A percentile compares a stretch with the other conserved stretches of the same genome.
Conservation (phyloP, 1,140 invertebrate genomes). For the Parapsyche elsis region DNA sequence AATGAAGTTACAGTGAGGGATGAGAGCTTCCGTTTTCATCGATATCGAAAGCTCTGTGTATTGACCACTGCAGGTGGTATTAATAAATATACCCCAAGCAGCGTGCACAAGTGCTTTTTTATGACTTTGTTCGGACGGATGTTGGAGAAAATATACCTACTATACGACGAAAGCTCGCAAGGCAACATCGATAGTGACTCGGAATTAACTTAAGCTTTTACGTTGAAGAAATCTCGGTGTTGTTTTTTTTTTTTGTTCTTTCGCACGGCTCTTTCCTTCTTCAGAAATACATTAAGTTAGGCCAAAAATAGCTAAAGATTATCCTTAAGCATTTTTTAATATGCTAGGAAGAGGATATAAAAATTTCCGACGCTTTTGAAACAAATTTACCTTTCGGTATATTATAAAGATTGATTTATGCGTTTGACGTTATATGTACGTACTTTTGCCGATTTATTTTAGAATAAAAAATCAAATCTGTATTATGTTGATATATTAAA, state of each 20-base stretch:
- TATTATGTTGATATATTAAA: too few relatives aligned
- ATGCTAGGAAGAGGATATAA: too few relatives aligned
- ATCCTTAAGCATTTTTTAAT: too few relatives aligned
- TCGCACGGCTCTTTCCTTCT: background rate
- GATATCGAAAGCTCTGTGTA: slow-evolving; percentile 6
- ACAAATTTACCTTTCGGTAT: too few relatives aligned
- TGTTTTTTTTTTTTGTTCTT: background rate
- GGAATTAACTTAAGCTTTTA: slow-evolving; percentile 25
- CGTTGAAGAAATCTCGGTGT: background rate
- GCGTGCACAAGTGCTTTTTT: slow-evolving; percentile 31
- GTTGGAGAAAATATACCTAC: background rate
- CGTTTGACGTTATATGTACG: too few relatives aligned
- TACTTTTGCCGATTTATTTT: too few relatives aligned
- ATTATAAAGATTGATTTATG: too few relatives aligned
- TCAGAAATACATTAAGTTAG: background rate
- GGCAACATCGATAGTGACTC: slow-evolving; percentile 23
- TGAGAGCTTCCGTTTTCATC: background rate
- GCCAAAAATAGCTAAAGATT: too few relatives aligned
- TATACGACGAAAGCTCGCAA: background rate
- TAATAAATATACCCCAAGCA: slow-evolving; percentile 27
- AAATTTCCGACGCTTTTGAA: too few relatives aligned
- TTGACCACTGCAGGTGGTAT: slow-evolving; percentile 36
- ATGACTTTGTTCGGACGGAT: slow-evolving; percentile 4
- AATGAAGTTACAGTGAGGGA: background rate
- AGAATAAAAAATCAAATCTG: too few relatives aligned